Evolutionary conservation across 1,140 invertebrate species (phyloP), one percentile per base, ranked within the genome.

Genomic region (Globodera rostochiensis): DNA sequence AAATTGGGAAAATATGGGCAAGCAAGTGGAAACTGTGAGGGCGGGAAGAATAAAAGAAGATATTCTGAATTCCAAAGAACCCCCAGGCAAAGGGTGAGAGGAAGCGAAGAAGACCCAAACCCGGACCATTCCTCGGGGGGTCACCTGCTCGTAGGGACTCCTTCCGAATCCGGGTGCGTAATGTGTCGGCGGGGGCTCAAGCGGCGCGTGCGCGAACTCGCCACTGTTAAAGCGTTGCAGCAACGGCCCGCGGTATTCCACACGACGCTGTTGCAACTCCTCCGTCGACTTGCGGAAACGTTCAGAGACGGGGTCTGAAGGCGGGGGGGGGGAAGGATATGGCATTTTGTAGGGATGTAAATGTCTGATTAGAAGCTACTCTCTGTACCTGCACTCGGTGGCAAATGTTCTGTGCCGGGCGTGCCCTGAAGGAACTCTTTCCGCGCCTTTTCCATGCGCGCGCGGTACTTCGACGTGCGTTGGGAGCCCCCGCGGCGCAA

Each of bases 241-340:
- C 60, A 89, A 80, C 8, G 88, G 88, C 9, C 88, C 88, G 36
- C 88, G 86, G 77, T 88, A 88, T 60, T 89, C 88, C 6, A 75
- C 75, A 25, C 78, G 80, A 36, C 86, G 86, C 19, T 53, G n/a
- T 45, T 73, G 60, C 13, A 87, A 36, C 74, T 88, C 87, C 74
- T 88, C 87, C 7, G 81, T 84, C 7, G 87, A 88, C 73, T 88
- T 89, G 19, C 83, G 78, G 74, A 87, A 86, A 15, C 85, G 83
- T 13, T 87, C 86, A 13, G 60, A 57, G 5, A 83, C 66, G 8
- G 85, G 70, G 45, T 87, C 85, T 86, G 79, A 75, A 86, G 81
- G 77, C 60, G 70, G 36, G 49, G 74, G 73, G 73, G 36, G 36
- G 46, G 46, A 46, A n/a, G 46, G 64, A 36, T 36, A 50, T 0